Conservation (phyloP, 2,113 vertebrate genomes). For the Piaya cayana region DNA sequence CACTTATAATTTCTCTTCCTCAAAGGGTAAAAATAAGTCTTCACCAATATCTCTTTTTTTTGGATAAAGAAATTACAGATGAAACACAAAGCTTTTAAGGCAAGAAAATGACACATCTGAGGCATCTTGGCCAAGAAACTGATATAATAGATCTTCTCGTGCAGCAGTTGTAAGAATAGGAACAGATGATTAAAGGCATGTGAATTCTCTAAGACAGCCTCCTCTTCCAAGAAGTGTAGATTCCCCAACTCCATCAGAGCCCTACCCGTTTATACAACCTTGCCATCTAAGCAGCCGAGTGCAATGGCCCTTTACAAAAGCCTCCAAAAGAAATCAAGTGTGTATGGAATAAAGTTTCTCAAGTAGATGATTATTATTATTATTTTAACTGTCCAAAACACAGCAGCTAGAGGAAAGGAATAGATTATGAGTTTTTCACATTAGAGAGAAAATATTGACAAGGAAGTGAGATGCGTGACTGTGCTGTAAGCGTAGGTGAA, state of each 20-base stretch:
- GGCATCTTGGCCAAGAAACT: neutral
- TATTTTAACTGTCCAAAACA: neutral
- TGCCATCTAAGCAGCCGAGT: neutral
- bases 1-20: neutral
- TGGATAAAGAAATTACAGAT: neutral
- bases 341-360: neutral
- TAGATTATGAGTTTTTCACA: neutral
- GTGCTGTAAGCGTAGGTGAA: neutral
- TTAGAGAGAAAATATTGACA: neutral
- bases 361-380: neutral
- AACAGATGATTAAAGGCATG: neutral
- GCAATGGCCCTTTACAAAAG: neutral
- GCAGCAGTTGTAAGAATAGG: neutral
- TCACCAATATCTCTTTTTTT: neutral
- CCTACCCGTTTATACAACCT: neutral
- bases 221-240: neutral
- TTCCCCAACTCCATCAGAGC: neutral
- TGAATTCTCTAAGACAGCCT: neutral
- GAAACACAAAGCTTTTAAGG: neutral
- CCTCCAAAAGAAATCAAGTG: neutral
- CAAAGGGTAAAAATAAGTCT: neutral
- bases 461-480: neutral
- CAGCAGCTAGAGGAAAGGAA: neutral
- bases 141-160: neutral
- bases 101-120: neutral